Evolutionary conservation across 2,797 vertebrate genomes (phyloP).

Genomic region (Avahi laniger): DNA sequence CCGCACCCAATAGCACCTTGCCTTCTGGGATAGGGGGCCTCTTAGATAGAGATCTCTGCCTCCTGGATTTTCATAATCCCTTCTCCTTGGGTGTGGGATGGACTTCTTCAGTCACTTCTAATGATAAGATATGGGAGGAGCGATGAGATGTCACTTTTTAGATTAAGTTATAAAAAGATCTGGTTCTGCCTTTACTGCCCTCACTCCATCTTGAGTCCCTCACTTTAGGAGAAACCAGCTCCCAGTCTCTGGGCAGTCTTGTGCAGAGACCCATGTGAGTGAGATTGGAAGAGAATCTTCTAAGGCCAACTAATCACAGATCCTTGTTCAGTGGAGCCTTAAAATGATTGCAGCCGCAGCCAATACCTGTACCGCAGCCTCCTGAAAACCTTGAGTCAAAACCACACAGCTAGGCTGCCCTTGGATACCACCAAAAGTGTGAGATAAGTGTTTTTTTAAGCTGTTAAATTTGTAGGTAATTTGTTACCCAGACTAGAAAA

Average conservation of each 20-base stretch:
- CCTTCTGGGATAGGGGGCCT: background rate
- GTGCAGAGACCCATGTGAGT: background rate
- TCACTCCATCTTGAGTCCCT: background rate
- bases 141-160: background rate
- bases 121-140: background rate
- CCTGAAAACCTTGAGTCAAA: background rate
- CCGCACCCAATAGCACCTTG: background rate
- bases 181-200: background rate
- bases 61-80: background rate
- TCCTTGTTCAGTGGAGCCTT: background rate
- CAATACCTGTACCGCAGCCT: background rate
- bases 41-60: background rate
- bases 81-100: background rate
- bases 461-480: background rate
- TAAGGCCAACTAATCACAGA: background rate
- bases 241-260: background rate
- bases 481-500: background rate
- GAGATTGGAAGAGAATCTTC: background rate
- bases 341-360: background rate
- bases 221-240: background rate
- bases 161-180: background rate
- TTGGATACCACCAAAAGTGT: background rate
- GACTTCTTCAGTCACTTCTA: background rate
- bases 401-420: background rate
- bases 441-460: background rate